phyloP scores from a whole-genome alignment of 2,888 invertebrate genomes.

The Acholoe squamosa region DNA sequence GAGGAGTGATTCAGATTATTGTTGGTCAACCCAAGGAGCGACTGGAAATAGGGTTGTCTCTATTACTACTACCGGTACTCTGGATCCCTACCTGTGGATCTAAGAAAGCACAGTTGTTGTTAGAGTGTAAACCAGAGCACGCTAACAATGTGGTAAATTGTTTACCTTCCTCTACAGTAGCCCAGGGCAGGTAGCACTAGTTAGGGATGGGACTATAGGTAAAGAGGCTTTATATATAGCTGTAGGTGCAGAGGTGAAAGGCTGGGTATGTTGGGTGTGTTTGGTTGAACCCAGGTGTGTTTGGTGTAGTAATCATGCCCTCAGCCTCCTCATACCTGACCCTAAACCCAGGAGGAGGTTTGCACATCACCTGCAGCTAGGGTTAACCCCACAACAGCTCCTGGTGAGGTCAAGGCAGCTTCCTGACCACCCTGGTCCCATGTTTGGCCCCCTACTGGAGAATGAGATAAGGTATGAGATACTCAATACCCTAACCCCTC shows the following conservation, averaged over 20 bases:
- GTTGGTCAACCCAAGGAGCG: no score
- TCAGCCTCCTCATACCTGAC: not conserved
- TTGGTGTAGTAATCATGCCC: not conserved
- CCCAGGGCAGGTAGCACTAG: not conserved
- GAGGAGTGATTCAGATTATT: no score
- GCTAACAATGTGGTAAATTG: constrained; percentile 31
- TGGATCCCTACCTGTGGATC: no score
- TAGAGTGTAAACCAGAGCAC: not conserved
- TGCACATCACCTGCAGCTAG: not conserved
- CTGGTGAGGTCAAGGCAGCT: not conserved
- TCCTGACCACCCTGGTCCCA: not conserved
- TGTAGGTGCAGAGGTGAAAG: not conserved
- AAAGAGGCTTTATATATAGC: constrained; percentile 28
- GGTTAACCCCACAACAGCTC: constrained; percentile 11
- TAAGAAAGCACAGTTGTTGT: not conserved
- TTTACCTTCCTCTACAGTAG: not conserved
- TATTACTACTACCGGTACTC: no score
- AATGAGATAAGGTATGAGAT: not conserved
- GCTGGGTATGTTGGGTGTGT: not conserved
- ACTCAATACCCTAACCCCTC: not conserved
- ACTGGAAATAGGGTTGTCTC: no score
- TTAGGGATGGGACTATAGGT: not conserved
- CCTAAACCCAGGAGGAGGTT: constrained; percentile 12
- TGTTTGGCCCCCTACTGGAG: constrained; percentile 3
- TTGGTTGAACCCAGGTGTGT: constrained; percentile 12